Evolutionary conservation across 2,888 invertebrate species (phyloP), one percentile per base, ranked within the genome.

Genomic region (Drosophila silvestris): DNA sequence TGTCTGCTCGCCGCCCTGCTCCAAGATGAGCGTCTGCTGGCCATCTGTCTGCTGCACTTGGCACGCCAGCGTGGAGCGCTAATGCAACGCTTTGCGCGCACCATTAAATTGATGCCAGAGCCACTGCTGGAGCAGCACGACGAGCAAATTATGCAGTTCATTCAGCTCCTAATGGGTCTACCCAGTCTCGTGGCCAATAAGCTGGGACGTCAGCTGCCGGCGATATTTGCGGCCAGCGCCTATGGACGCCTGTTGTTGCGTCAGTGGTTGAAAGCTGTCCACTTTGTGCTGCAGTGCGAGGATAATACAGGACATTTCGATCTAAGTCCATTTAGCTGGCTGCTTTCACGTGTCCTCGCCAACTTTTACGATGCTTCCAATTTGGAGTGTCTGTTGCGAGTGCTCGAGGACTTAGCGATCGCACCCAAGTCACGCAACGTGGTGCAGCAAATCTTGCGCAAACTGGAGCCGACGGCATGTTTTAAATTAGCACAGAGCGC

Each of bases 101-200:
- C 90, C n/a, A 74, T 89, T 4, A 74, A 86, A n/a, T n/a, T 81
- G 1, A n/a, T 89, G 37, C 83, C 85, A 28, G 84, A 83, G 33
- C 73, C 72, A 12, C 54, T 66, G 47, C 44, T 90, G 19, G 85
- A 91, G 35, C 81, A 90, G 57, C 77, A 89, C 6, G 89, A 91
- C 70, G 89, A 76, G 75, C 63, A 83, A 86, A 95, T 95, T 94
- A 94, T 94, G 70, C 94, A 93, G 41, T 95, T 94, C 30, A 94
- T 96, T 0, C 96, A 96, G 87, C 83, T 95, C 56, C 83, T 97
- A 61, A 93, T 95, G 10, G 96, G 96, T 3, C 83, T 97, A 60
- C 97, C 97, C 0, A 95, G 94, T 83, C 94, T 96, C 78, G 93
- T 97, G 51, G 96, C 97, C 12, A 97, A 97, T 89, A 94, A 94